Conservation (phyloP, 2,113 vertebrate species). For the Bujurquina vittata region DNA sequence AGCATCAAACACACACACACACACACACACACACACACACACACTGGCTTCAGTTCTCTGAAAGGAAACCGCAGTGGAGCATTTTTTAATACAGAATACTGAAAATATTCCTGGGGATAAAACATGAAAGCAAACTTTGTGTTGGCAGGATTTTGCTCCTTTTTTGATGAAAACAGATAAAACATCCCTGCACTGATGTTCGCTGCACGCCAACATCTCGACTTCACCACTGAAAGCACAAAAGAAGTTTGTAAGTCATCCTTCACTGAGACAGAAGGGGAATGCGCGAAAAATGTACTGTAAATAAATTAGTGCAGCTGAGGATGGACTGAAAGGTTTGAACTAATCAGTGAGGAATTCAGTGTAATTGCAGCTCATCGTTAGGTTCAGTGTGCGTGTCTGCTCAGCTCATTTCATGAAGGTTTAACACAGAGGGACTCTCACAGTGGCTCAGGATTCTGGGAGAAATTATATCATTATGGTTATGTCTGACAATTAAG, state of each 20-base stretch:
- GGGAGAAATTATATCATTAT: neutral
- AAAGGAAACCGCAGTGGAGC: neutral
- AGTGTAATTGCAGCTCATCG: neutral
- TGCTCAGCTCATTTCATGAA: neutral
- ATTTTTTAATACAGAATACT: neutral
- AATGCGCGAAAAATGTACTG: neutral
- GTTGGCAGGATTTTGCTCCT: neutral
- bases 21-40: neutral
- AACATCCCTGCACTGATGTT: neutral
- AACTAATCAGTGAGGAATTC: neutral
- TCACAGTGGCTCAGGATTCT: neutral
- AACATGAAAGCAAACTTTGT: constrained; percentile 5
- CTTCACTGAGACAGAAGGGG: neutral
- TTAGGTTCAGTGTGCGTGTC: neutral
- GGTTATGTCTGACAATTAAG: neutral
- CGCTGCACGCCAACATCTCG: neutral
- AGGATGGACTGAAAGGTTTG: neutral
- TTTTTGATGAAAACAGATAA: constrained; percentile 16
- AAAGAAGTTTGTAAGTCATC: neutral
- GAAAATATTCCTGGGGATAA: neutral
- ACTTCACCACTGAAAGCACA: constrained; percentile 4
- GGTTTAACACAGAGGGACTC: neutral
- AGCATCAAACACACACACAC: neutral
- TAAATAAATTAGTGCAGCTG: neutral
- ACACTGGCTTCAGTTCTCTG: neutral